Evolutionary conservation across 1,140 invertebrate genomes (phyloP).

Genomic region (Hyles euphorbiae): DNA sequence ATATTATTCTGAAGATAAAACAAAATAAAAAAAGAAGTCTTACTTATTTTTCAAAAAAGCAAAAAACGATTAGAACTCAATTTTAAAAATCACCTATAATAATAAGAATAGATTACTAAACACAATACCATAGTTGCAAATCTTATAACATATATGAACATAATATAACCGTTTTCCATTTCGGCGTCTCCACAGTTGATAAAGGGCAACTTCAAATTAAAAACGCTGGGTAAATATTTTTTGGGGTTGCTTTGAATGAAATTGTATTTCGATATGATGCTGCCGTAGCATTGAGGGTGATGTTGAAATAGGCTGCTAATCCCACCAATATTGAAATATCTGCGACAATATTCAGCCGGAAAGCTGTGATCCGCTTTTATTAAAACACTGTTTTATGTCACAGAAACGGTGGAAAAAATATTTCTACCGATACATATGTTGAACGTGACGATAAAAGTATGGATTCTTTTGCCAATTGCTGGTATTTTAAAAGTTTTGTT

Average conservation of each 20-base stretch:
- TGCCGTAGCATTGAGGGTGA: constrained; percentile 53
- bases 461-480: too few relatives aligned
- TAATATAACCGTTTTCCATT: too few relatives aligned
- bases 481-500: too few relatives aligned
- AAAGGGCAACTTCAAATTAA: constrained; percentile 27
- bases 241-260: constrained; percentile 52
- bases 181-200: not conserved
- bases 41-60: too few relatives aligned
- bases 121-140: too few relatives aligned
- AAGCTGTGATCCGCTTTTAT: constrained; percentile 69
- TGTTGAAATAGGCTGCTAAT: constrained; percentile 72
- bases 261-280: constrained; percentile 65
- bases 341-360: constrained; percentile 62
- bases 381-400: constrained; percentile 63
- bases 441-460: not conserved
- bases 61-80: too few relatives aligned
- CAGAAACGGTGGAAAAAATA: constrained; percentile 47
- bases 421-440: constrained; percentile 8
- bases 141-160: too few relatives aligned
- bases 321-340: constrained; percentile 72
- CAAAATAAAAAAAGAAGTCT: too few relatives aligned
- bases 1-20: too few relatives aligned
- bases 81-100: too few relatives aligned
- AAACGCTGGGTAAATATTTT: constrained; percentile 66
- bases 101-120: too few relatives aligned